A percentile compares a stretch with the other conserved stretches of the same genome.
These are phyloP conservation scores for Xiphophorus couchianus DNA, from an alignment of 2,113 vertebrate genomes.

Conservation along the genomic window DNA sequence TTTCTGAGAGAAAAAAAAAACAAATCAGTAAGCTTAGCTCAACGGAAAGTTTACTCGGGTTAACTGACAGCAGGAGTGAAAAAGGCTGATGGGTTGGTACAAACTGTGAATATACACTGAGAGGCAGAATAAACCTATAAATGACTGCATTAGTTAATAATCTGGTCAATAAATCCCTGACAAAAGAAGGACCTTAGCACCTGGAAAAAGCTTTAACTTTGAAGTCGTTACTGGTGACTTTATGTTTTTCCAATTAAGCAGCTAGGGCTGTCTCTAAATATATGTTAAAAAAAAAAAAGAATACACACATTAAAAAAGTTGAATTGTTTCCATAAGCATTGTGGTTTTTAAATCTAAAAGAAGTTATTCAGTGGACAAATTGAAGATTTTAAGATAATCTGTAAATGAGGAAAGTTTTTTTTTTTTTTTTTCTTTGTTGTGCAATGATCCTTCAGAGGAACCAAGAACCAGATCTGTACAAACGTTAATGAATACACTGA, in stretches of 20 bases:
- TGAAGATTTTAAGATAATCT: not conserved
- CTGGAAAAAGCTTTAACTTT: not conserved
- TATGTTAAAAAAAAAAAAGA: not conserved
- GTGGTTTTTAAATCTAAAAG: not conserved
- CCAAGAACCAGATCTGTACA: constrained; percentile 52
- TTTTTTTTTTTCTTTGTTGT: not conserved
- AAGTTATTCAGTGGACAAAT: not conserved
- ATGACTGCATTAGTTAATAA: constrained; percentile 39
- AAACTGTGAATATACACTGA: constrained; percentile 40
- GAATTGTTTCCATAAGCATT: not conserved
- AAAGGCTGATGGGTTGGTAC: constrained; percentile 50
- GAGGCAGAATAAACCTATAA: constrained; percentile 40
- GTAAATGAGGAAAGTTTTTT: no score
- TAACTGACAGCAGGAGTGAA: constrained; percentile 45
- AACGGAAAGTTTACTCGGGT: constrained; percentile 19
- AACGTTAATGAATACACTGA: constrained; percentile 38
- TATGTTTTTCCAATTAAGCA: not conserved
- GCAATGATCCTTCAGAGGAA: constrained; percentile 44
- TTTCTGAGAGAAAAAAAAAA: constrained; percentile 36
- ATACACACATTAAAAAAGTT: not conserved
- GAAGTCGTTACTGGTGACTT: not conserved
- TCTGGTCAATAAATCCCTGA: constrained; percentile 22
- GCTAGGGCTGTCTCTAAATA: not conserved
- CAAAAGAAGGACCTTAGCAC: constrained; percentile 18
- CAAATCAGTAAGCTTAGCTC: constrained; percentile 16